Percentiles rank a stretch among this genome's conserved stretches.
Conservation (phyloP, 2,797 vertebrate genomes). For the Liasis olivaceus region DNA sequence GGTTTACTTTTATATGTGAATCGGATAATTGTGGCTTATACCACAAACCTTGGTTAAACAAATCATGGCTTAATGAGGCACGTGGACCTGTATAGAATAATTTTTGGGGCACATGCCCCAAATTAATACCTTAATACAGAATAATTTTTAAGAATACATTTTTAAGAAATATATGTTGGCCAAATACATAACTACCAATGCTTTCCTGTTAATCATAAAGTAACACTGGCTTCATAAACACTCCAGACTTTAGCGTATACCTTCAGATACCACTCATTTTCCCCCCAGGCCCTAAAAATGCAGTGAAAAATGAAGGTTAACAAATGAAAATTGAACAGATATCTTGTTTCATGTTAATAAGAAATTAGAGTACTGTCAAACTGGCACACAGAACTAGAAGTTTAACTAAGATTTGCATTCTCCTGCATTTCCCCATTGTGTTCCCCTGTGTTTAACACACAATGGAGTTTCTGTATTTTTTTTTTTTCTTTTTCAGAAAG, state of each 20-base stretch:
- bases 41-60: background rate
- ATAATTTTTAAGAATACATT: conserved; percentile 24
- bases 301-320: conserved; percentile 15
- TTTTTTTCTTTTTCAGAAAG: background rate
- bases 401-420: conserved; percentile 14
- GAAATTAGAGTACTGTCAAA: conserved; percentile 1
- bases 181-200: conserved; percentile 28
- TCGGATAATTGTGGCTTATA: background rate
- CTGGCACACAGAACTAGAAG: background rate
- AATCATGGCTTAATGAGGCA: background rate
- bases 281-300: background rate
- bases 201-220: conserved; percentile 28
- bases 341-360: background rate
- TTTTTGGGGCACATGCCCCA: background rate
- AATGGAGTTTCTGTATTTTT: background rate
- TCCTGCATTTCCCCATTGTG: background rate
- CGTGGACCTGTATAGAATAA: conserved; percentile 55
- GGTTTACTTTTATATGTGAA: background rate
- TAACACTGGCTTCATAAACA: conserved; percentile 18
- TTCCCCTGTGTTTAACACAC: background rate
- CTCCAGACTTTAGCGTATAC: background rate
- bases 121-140: background rate
- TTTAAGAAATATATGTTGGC: conserved; percentile 30
- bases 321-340: conserved; percentile 15
- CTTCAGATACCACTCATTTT: background rate